Evolutionary conservation across 2,113 vertebrate genomes (phyloP).

Genomic region (Eonycteris spelaea): DNA sequence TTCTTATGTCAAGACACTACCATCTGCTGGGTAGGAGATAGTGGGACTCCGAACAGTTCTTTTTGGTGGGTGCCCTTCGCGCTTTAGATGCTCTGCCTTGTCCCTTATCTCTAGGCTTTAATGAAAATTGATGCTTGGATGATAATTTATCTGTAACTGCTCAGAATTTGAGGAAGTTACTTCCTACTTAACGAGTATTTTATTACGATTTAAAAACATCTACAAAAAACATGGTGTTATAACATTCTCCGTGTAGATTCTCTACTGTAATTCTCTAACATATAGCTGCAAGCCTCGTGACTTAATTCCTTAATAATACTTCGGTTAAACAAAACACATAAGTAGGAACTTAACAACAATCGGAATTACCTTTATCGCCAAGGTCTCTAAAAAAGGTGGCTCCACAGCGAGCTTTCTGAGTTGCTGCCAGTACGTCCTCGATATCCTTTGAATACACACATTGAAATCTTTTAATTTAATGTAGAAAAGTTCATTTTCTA

Average conservation of each 20-base stretch:
- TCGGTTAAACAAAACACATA: slow-evolving; percentile 22
- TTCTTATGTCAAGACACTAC: neutral
- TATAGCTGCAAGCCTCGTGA: neutral
- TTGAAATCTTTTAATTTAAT: slow-evolving; percentile 53
- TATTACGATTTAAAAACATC: neutral
- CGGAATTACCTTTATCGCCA: slow-evolving; percentile 92
- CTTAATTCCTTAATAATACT: neutral
- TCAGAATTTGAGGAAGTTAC: neutral
- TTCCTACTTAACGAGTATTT: neutral
- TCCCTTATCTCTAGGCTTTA: neutral
- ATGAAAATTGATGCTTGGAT: neutral
- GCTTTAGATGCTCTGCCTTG: neutral
- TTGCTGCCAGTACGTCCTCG: slow-evolving; percentile 81
- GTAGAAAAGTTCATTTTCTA: slow-evolving; percentile 1
- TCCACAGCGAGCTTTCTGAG: slow-evolving; percentile 84
- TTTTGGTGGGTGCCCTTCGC: neutral
- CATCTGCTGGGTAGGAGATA: neutral
- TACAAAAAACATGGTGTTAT: neutral
- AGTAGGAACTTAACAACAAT: slow-evolving; percentile 30
- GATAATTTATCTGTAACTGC: slow-evolving; percentile 32
- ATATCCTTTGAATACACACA: slow-evolving; percentile 87
- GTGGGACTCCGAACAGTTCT: neutral
- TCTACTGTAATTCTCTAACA: neutral
- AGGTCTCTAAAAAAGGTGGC: slow-evolving; percentile 91
- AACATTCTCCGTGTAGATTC: neutral